phyloP scores from a whole-genome alignment of 2,888 invertebrate genomes.

The Thymelicus acteon region DNA sequence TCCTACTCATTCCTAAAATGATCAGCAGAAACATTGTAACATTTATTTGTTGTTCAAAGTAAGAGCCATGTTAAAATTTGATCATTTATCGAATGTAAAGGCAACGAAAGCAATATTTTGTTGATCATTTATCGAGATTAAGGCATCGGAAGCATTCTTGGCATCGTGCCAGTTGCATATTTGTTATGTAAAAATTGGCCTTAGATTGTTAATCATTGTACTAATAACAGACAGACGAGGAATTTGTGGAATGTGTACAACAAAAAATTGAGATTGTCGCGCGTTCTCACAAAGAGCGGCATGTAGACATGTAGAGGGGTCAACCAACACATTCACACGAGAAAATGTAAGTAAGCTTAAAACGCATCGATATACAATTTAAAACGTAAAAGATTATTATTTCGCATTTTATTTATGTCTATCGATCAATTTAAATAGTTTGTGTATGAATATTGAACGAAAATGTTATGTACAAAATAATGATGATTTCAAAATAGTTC shows the following conservation, averaged over 20 bases:
- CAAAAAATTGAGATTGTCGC: constrained; percentile 40
- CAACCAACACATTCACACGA: background rate
- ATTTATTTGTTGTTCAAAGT: too few species aligned
- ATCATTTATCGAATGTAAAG: too few species aligned
- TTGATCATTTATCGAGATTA: too few species aligned
- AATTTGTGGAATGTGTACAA: constrained; percentile 61
- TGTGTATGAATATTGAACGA: too few species aligned
- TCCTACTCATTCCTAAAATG: too few species aligned
- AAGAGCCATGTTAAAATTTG: too few species aligned
- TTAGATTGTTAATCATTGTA: constrained; percentile 59
- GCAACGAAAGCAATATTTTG: constrained; percentile 52
- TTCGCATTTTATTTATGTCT: too few species aligned
- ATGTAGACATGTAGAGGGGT: background rate
- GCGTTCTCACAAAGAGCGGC: constrained; percentile 21
- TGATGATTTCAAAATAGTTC: too few species aligned
- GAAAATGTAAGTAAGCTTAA: constrained; percentile 5
- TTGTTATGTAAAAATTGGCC: constrained; percentile 39
- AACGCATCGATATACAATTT: too few species aligned
- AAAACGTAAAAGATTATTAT: background rate
- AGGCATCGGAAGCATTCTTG: constrained; percentile 52
- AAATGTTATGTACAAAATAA: too few species aligned
- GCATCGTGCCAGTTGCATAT: constrained; percentile 52
- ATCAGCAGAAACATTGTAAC: too few species aligned
- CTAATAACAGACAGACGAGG: constrained; percentile 64
- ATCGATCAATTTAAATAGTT: too few species aligned